Evolutionary conservation across 2,888 invertebrate genomes (phyloP), one percentile per base, ranked within the genome.

Genomic region (Watsonalla binaria): DNA sequence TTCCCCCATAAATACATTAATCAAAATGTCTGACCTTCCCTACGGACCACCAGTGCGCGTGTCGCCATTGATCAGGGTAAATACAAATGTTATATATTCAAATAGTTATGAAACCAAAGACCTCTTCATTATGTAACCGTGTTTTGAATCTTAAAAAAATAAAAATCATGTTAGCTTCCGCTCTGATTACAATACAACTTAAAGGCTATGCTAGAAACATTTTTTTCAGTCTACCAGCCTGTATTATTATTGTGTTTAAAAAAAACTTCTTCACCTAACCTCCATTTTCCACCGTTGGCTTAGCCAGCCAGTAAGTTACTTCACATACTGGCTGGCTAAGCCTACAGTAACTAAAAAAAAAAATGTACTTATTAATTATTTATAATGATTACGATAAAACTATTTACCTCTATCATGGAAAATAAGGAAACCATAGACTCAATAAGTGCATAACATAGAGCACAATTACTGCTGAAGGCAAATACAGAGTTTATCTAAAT

Each of bases 11-110:
- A 52, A 61, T 57, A 66, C 67, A 63, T 65, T 59, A 61, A 65
- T 47, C 53, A 86, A 59, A 70, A 90, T 90, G 90, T 84, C 90
- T 65, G 79, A 78, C 45, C 86, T 90, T 65, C 90, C 90, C 11
- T 90, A 67, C 67, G 92, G 92, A 80, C 92, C 95, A 71, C 95
- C 96, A 67, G 93, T 96, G 61, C 92, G 94, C 76, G 96, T 96
- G 63, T 96, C 96, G 51, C 96, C 96, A 52, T 84, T 96, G 54
- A 96, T 96, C 78, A 95, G 94, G 92, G 95, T 95, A 92, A 89
- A 70, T 80, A 68, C 63, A 55, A 24, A 51, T 47, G 55, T 56
- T 51, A 33, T 54, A 47, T 47, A 46, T 39, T 54, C 51, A 46
- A 47, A 13, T 14, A 37, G 5, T 11, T 49, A 8, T 37, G 48